Base-by-base conservation (phyloP, 2,113 vertebrate species). In the Ursus arctos region DNA sequence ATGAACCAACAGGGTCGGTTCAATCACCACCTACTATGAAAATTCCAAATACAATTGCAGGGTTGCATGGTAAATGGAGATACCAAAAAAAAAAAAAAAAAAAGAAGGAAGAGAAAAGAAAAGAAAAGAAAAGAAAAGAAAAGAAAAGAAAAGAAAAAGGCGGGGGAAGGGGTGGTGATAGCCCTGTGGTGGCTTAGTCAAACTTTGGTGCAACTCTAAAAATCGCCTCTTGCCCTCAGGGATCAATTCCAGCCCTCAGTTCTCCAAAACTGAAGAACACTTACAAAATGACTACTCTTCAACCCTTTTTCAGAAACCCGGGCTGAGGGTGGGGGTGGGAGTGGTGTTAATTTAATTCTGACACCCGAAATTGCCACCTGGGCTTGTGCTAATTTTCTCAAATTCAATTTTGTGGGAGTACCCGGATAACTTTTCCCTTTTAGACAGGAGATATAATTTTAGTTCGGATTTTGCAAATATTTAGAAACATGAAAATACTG, bases 281-380 rank as follows among this genome's bases (percentile, higher is more conserved):
- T 36, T 40, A 47, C n/a, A 57, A 83, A 96, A 67, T 0, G 15
- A 24, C 19, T 43, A 47, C 51, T 49, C 19, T 80, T 67, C 33
- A 69, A 57, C 18, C 19, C 4, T 31, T 83, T 61, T 49, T 19
- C 77, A 19, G 51, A 93, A 87, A 71, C 16, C 33, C 13, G 69
- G 53, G 6, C 19, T 14, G 21, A 2, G 36, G 14, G 28, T 2
- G 3, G 36, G 28, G 21, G 0, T 22, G 9, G 13, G 4, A 7
- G 8, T 53, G 24, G 22, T 51, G 49, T 65, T 63, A 63, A 83
- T 53, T 83, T 74, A 86, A 81, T 77, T 91, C 74, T 82, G 76
- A 79, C 76, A 21, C 59, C 28, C 31, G 40, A 49, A n/a, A 84
- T 96, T 36, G 71, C 55, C 36, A 79, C 65, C 87, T 49, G 65